Conservation (phyloP, 2,888 invertebrate species). For the Melieria crassipennis region DNA sequence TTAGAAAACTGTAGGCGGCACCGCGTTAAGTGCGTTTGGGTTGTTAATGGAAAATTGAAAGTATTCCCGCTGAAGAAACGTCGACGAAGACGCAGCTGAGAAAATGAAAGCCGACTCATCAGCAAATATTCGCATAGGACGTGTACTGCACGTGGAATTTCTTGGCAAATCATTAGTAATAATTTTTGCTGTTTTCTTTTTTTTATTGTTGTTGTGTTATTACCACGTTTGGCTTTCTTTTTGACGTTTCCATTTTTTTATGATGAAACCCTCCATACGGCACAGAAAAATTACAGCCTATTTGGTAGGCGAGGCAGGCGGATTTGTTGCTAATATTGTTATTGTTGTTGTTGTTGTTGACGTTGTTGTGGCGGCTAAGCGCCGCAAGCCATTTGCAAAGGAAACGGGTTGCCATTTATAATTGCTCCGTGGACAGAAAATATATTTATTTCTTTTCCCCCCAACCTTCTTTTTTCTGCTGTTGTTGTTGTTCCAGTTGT, state of each 20-base stretch:
- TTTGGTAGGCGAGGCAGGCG: not conserved
- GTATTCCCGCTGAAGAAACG: no score
- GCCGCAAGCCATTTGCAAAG: slow-evolving; percentile 30
- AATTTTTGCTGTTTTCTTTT: not conserved
- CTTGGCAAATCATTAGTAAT: slow-evolving; percentile 23
- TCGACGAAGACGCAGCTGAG: no score
- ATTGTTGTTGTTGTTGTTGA: slow-evolving; percentile 8
- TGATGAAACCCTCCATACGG: not conserved
- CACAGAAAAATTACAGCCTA: not conserved
- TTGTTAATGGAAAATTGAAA: slow-evolving; percentile 5
- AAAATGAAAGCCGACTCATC: not conserved
- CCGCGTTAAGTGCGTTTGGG: slow-evolving; percentile 2
- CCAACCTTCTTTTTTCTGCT: no score
- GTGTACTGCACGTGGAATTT: not conserved
- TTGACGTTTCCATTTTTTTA: no score
- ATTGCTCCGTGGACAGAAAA: slow-evolving; percentile 1
- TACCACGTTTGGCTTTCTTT: no score
- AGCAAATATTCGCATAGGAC: not conserved
- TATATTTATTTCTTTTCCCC: not conserved
- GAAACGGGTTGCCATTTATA: slow-evolving; percentile 34
- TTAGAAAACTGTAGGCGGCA: slow-evolving; percentile 10
- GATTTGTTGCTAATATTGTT: slow-evolving; percentile 6
- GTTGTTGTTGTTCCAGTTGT: no score
- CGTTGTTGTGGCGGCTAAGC: slow-evolving; percentile 6
- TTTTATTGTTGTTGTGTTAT: not conserved